Evolutionary conservation across 2,888 invertebrate species (phyloP).

Genomic region (Odiellus spinosus): DNA sequence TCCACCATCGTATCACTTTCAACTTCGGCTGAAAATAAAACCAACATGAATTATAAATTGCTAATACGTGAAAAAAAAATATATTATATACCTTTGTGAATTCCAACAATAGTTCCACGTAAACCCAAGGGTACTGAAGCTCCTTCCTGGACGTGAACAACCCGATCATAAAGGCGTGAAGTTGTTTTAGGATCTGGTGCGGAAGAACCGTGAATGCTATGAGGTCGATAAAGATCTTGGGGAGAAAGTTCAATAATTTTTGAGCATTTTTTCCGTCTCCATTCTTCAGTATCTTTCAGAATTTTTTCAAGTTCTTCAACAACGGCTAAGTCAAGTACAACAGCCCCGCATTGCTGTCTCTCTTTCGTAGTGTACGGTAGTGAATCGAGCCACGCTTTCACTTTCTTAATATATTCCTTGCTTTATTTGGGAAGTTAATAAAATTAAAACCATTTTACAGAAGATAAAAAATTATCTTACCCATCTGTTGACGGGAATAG

Average conservation of each 20-base stretch:
- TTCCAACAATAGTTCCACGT: slow-evolving; percentile 67
- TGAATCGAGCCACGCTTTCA: slow-evolving; percentile 50
- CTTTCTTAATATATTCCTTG: slow-evolving; percentile 25
- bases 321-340: slow-evolving; percentile 50
- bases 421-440: slow-evolving; percentile 14
- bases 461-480: slow-evolving; percentile 28
- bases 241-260: slow-evolving; percentile 6
- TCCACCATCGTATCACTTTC: slow-evolving; percentile 48
- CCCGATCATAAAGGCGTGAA: slow-evolving; percentile 60
- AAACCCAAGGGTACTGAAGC: slow-evolving; percentile 64
- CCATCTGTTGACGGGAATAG: slow-evolving; percentile 43
- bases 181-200: slow-evolving; percentile 50
- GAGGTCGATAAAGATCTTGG: slow-evolving; percentile 13
- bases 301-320: slow-evolving; percentile 39
- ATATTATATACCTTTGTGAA: slow-evolving; percentile 18
- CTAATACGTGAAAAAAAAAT: neutral
- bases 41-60: too few species aligned
- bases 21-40: slow-evolving; percentile 33
- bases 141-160: slow-evolving; percentile 57
- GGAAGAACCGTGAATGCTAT: slow-evolving; percentile 30
- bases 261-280: slow-evolving; percentile 4
- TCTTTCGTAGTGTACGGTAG: slow-evolving; percentile 47
- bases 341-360: slow-evolving; percentile 50
- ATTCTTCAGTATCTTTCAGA: slow-evolving; percentile 26
- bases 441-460: neutral